Evolutionary conservation across 2,113 vertebrate genomes (phyloP).

Genomic region (Abramis brama): DNA sequence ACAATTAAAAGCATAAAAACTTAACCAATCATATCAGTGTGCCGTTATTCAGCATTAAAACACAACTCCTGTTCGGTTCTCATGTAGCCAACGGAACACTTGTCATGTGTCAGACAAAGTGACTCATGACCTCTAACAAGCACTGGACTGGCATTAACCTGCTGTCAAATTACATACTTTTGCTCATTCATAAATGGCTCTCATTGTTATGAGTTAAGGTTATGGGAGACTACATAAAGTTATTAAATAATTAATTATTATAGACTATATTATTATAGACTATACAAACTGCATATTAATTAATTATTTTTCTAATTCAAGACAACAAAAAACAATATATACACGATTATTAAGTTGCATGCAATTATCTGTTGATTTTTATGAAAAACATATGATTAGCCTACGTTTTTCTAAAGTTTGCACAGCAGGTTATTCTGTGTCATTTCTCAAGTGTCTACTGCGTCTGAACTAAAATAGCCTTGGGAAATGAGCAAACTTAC

Average conservation of each 20-base stretch:
- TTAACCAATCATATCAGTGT: neutral
- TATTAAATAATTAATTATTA: neutral
- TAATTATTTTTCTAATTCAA: neutral
- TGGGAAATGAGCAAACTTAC: neutral
- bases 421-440: neutral
- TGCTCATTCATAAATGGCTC: neutral
- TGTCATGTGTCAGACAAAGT: neutral
- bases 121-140: conserved; percentile 4
- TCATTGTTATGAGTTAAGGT: neutral
- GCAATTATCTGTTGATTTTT: neutral
- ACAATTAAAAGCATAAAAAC: neutral
- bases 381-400: neutral
- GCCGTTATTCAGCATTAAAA: neutral
- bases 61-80: neutral
- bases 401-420: neutral
- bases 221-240: neutral
- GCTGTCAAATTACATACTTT: neutral
- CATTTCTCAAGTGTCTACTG: neutral
- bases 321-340: neutral
- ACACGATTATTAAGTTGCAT: neutral
- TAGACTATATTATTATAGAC: too few relatives aligned
- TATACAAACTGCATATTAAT: neutral
- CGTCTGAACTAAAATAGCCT: neutral
- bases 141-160: neutral
- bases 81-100: neutral